Evolutionary conservation across 2,113 vertebrate species (phyloP).

Genomic region (Centrocercus urophasianus): DNA sequence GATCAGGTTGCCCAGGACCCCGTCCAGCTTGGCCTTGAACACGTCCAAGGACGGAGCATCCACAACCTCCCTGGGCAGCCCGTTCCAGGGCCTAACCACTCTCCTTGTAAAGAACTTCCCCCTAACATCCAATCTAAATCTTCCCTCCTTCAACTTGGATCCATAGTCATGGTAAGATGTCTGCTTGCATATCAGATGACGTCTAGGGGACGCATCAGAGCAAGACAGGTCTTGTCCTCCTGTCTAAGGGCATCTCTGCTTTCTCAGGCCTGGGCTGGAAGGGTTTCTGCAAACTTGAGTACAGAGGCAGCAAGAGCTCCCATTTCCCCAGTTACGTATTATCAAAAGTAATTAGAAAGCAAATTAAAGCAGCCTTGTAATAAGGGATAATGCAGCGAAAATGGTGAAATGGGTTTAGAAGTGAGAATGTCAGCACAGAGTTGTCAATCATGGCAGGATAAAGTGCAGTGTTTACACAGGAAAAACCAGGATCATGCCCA

Average conservation of each 20-base stretch:
- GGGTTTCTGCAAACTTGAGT: background rate
- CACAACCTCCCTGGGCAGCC: too few species aligned
- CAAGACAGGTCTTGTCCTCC: background rate
- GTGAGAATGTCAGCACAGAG: background rate
- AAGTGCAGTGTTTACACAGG: background rate
- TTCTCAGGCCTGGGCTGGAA: background rate
- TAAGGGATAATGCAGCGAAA: background rate
- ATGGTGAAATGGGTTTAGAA: background rate
- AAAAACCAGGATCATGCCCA: background rate
- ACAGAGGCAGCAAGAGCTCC: background rate
- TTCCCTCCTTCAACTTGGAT: too few species aligned
- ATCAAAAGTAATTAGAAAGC: background rate
- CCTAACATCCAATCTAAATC: too few species aligned
- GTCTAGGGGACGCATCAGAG: background rate
- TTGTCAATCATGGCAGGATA: background rate
- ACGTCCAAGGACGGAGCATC: too few species aligned
- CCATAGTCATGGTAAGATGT: background rate
- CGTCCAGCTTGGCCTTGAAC: too few species aligned
- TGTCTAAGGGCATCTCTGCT: background rate
- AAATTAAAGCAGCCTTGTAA: slow-evolving; percentile 4
- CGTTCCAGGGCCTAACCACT: too few species aligned
- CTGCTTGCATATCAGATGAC: background rate
- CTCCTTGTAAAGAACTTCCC: too few species aligned
- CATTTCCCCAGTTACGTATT: background rate
- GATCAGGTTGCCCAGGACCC: too few species aligned